These are phyloP conservation scores for Globodera rostochiensis DNA, from an alignment of 1,140 invertebrate species.

Conservation along the genomic window DNA sequence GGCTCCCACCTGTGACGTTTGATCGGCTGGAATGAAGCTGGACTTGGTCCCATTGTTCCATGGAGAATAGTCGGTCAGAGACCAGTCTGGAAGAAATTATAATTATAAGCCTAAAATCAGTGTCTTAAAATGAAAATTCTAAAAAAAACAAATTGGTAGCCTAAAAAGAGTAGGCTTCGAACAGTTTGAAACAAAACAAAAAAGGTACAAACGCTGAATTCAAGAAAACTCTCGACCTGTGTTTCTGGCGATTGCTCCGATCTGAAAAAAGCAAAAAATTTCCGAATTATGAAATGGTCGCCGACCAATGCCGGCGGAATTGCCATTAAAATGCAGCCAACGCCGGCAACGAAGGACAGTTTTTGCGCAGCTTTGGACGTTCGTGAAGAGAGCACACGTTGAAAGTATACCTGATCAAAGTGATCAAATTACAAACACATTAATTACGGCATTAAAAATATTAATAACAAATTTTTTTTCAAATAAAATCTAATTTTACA, in stretches of 20 bases:
- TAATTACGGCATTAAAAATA: no score
- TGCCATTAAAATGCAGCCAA: constrained; percentile 86
- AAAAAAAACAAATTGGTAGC: constrained; percentile 10
- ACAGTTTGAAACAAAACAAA: no score
- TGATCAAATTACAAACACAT: no score
- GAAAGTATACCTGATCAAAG: constrained; percentile 85
- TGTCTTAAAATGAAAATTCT: constrained; percentile 23
- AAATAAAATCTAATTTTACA: no score
- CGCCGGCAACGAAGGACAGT: constrained; percentile 91
- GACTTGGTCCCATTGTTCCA: constrained; percentile 65
- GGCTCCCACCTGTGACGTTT: constrained; percentile 37
- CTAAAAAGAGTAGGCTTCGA: no score
- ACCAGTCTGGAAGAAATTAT: constrained; percentile 50
- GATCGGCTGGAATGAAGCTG: constrained; percentile 50
- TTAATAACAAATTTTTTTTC: no score
- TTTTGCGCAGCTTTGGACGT: constrained; percentile 87
- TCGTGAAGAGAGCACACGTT: constrained; percentile 91
- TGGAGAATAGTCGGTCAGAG: constrained; percentile 57
- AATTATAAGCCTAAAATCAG: background rate
- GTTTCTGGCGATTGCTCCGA: constrained; percentile 91
- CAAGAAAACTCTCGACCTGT: constrained; percentile 74
- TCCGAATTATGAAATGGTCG: background rate
- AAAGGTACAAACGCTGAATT: background rate
- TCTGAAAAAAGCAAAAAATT: constrained; percentile 63
- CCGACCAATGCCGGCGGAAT: constrained; percentile 82